Conservation (phyloP, 92 coral and sea anemone species). For the Epizoanthus scotinus region DNA sequence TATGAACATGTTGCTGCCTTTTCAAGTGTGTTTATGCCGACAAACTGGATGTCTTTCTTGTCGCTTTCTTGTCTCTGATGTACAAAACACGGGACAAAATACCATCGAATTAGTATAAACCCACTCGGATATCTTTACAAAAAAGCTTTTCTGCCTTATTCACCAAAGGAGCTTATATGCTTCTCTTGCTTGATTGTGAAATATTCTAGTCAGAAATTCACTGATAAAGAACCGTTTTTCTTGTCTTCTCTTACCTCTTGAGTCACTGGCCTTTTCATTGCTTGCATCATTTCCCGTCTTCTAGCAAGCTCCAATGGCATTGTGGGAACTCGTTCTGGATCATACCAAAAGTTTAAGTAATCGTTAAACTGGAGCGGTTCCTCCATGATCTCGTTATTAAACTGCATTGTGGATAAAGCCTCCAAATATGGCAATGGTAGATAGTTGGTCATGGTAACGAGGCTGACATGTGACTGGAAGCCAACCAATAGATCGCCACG, state of each 20-base stretch:
- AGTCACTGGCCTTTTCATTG: neutral
- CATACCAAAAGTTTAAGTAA: conserved; percentile 84
- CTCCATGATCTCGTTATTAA: conserved; percentile 80
- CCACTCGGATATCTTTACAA: no score
- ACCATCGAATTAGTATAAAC: no score
- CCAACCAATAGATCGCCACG: conserved; percentile 98
- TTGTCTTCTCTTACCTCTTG: conserved; percentile 8
- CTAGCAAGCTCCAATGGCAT: conserved; percentile 77
- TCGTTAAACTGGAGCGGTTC: conserved; percentile 91
- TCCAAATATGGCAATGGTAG: conserved; percentile 83
- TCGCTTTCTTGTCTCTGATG: no score
- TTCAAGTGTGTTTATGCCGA: no score
- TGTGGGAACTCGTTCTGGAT: conserved; percentile 78
- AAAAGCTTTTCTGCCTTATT: no score
- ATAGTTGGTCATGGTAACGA: conserved; percentile 81
- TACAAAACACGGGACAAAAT: no score
- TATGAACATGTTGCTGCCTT: no score
- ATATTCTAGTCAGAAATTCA: neutral
- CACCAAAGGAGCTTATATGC: no score
- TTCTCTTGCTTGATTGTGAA: neutral
- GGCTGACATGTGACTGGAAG: conserved; percentile 93
- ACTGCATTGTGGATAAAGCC: conserved; percentile 73
- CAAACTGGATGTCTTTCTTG: no score
- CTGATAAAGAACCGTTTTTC: neutral
- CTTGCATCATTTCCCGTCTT: conserved; percentile 55